These are phyloP conservation scores for Drosophila pectinifera DNA, from an alignment of 1,140 invertebrate genomes.

Conservation along the genomic window DNA sequence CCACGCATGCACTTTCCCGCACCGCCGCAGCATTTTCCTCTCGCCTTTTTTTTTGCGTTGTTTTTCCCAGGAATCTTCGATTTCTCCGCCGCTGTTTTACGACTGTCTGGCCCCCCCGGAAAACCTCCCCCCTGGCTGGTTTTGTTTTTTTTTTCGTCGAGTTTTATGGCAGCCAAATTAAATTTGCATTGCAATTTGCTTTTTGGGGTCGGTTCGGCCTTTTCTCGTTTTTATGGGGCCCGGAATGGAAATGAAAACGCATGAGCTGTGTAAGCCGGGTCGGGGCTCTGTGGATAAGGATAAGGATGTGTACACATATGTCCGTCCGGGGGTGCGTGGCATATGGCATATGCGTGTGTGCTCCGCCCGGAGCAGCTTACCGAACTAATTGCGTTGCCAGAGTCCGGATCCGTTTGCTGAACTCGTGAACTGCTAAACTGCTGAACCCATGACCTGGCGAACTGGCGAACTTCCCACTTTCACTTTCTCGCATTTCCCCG, in stretches of 20 bases:
- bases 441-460: conserved; percentile 35
- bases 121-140: not conserved
- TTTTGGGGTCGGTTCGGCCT: conserved; percentile 41
- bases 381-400: conserved; percentile 49
- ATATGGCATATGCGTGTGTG: conserved; percentile 16
- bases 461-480: conserved; percentile 23
- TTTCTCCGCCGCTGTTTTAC: conserved; percentile 34
- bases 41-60: not conserved
- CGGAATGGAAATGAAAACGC: conserved; percentile 58
- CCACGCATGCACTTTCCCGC: conserved; percentile 49
- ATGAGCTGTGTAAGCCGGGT: conserved; percentile 49
- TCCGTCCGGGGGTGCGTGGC: conserved; percentile 7
- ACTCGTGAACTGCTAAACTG: conserved; percentile 34
- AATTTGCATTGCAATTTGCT: conserved; percentile 75
- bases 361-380: conserved; percentile 37
- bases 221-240: conserved; percentile 54
- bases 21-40: not conserved
- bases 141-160: conserved; percentile 12
- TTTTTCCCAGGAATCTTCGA: conserved; percentile 20
- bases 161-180: conserved; percentile 74
- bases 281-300: conserved; percentile 31
- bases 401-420: conserved; percentile 37
- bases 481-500: not conserved
- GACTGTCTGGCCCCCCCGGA: conserved; percentile 25
- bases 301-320: conserved; percentile 25